Base-by-base conservation (phyloP, 64 coral and sea anemone species). In the Porites lutea region DNA sequence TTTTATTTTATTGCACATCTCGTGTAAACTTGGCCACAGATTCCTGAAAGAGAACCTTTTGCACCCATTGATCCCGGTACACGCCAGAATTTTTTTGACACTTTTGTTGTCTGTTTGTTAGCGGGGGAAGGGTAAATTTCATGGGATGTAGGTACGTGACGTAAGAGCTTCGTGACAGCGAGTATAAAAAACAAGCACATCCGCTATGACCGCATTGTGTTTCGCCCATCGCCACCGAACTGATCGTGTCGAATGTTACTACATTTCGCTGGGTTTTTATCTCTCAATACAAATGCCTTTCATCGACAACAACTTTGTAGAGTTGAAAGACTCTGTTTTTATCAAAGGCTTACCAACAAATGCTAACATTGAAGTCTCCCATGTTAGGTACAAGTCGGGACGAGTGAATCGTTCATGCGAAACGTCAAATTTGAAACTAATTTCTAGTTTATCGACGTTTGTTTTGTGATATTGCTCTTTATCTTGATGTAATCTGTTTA, bases 311-410 rank as follows among this genome's bases (percentile, higher is more conserved):
- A 47, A 67, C 47, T 68, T 47, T 65, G 51, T 51, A 69, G 81
- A 84, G 22, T 9, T 84, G 2, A 65, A 64, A 67, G 81, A 84
- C 52, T 84, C 46, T 52, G 18, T 84, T 18, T 84, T 84, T 15
- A 84, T 84, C 45, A 54, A 68, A 68, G 81, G 81, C 2, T 52
- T 84, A 49, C 61, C 60, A 11, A 48, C 46, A 52, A 52, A 68
- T 45, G 37, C 63, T 16, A 64, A 19, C 1, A 13, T 84, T 11
- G 52, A 66, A 21, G 5, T 50, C 46, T 84, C 62, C 9, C 62
- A 84, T n/a, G 48, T 84, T 13, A 84, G 81, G 81, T 84, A 64
- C 5, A 11, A 45, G 19, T 0, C 27, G 27, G 27, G 27, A 37
- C 27, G 27, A 37, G 27, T 37, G 27, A 37, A 37, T 37, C 27